phyloP scores from a whole-genome alignment of 2,797 vertebrate genomes.

The Tapera naevia region DNA sequence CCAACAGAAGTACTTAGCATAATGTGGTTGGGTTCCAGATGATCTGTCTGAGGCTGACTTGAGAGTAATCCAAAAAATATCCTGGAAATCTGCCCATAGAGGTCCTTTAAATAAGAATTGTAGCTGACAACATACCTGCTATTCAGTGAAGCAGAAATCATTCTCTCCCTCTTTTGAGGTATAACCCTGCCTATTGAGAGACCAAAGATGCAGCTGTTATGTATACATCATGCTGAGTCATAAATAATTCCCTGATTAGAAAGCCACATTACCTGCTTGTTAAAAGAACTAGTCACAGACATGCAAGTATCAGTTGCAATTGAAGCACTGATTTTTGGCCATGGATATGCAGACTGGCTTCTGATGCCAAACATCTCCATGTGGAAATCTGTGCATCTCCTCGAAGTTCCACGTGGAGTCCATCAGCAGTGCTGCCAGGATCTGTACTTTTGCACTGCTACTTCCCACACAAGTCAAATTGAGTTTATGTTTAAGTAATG shows the following conservation, averaged over 20 bases:
- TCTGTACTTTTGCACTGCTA: not conserved
- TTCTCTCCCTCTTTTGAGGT: not conserved
- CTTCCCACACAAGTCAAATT: not conserved
- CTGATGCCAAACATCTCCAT: not conserved
- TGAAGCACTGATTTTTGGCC: not conserved
- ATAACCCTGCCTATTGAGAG: not conserved
- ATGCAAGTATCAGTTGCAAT: rapidly evolving
- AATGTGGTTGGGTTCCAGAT: not conserved
- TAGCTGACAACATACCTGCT: not conserved
- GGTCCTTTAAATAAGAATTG: not conserved
- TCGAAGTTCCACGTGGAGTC: not conserved
- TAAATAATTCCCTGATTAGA: not conserved
- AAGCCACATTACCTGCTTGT: not conserved
- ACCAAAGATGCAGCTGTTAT: not conserved
- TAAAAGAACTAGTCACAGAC: not conserved
- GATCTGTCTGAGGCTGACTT: not conserved
- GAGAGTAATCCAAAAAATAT: not conserved
- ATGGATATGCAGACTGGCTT: not conserved
- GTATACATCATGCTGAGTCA: not conserved
- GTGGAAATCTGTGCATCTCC: not conserved
- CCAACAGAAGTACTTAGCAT: not conserved
- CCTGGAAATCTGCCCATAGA: not conserved
- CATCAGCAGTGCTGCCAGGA: not conserved
- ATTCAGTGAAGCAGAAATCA: not conserved
- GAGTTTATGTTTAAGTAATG: not conserved